phyloP scores from a whole-genome alignment of 2,888 invertebrate genomes.

The Antheraea assamensis region DNA sequence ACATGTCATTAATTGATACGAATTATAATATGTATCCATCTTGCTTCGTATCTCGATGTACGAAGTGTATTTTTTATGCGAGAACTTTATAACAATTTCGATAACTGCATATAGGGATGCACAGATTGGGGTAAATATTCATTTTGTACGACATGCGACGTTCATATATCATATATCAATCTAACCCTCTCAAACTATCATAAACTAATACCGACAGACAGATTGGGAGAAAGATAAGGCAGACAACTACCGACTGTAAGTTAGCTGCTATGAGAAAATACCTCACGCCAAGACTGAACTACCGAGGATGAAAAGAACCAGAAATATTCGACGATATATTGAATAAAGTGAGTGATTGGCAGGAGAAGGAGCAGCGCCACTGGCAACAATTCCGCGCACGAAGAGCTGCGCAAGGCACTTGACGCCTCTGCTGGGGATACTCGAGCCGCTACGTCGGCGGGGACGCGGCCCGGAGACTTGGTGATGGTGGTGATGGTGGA shows the following conservation, averaged over 20 bases:
- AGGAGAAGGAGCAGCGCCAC: conserved; percentile 17
- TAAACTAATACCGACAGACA: not conserved
- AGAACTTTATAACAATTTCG: too few species aligned
- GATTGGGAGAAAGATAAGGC: not conserved
- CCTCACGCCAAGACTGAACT: too few species aligned
- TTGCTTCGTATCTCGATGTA: too few species aligned
- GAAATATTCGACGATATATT: not conserved
- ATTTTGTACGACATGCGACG: too few species aligned
- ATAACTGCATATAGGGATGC: too few species aligned
- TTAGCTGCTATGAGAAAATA: too few species aligned
- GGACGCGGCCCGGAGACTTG: conserved; percentile 15
- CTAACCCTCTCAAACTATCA: too few species aligned
- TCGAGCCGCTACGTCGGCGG: conserved; percentile 16
- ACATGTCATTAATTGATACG: too few species aligned
- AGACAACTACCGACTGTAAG: not conserved
- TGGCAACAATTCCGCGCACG: conserved; percentile 6
- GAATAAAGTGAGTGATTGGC: conserved; percentile 2
- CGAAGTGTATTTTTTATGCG: too few species aligned
- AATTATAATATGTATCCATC: too few species aligned
- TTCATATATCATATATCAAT: too few species aligned
- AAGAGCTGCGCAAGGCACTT: conserved; percentile 20
- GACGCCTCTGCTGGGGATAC: conserved; percentile 23
- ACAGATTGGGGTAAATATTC: too few species aligned
- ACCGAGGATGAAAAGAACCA: not conserved
- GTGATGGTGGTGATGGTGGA: conserved; percentile 19